A percentile compares a stretch with the other conserved stretches of the same genome.
Conservation (phyloP, 1,140 invertebrate genomes). For the Scylla paramamosain region DNA sequence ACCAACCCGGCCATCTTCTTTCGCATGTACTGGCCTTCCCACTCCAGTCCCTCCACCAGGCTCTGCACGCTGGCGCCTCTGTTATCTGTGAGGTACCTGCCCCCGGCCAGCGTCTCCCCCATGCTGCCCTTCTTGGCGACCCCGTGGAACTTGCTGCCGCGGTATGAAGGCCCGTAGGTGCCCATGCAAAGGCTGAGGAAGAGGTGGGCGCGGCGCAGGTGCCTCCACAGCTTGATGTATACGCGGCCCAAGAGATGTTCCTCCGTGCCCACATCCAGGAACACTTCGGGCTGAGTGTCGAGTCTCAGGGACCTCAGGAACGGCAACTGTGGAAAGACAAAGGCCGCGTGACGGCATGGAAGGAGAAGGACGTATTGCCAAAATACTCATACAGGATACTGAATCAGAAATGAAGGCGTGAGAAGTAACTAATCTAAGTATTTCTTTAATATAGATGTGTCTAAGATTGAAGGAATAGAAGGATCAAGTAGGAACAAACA, state of each 20-base stretch:
- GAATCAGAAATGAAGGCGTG: not conserved
- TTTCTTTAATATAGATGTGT: not conserved
- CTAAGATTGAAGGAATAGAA: not conserved
- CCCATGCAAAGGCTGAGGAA: slow-evolving; percentile 62
- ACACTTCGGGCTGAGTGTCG: slow-evolving; percentile 46
- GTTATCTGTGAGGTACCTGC: slow-evolving; percentile 40
- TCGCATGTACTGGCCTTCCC: slow-evolving; percentile 38
- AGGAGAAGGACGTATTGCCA: too few species aligned
- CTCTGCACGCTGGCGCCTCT: slow-evolving; percentile 17
- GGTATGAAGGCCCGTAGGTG: slow-evolving; percentile 57
- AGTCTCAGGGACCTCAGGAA: slow-evolving; percentile 41
- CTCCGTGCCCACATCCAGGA: slow-evolving; percentile 39
- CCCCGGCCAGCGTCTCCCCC: slow-evolving; percentile 58
- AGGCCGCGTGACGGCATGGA: too few species aligned
- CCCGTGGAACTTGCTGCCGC: slow-evolving; percentile 39
- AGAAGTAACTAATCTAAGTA: not conserved
- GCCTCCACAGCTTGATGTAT: slow-evolving; percentile 59
- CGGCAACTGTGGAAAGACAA: slow-evolving; percentile 25
- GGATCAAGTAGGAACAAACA: not conserved
- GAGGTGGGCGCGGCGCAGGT: slow-evolving; percentile 67
- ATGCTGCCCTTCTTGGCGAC: slow-evolving; percentile 52
- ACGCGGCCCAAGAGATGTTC: slow-evolving; percentile 44
- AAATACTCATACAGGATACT: too few species aligned
- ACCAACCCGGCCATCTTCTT: slow-evolving; percentile 52
- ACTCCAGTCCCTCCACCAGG: slow-evolving; percentile 59